Percentiles rank a stretch among this genome's conserved stretches.
Conservation (phyloP, 2,888 invertebrate genomes). For the Meganola albula region DNA sequence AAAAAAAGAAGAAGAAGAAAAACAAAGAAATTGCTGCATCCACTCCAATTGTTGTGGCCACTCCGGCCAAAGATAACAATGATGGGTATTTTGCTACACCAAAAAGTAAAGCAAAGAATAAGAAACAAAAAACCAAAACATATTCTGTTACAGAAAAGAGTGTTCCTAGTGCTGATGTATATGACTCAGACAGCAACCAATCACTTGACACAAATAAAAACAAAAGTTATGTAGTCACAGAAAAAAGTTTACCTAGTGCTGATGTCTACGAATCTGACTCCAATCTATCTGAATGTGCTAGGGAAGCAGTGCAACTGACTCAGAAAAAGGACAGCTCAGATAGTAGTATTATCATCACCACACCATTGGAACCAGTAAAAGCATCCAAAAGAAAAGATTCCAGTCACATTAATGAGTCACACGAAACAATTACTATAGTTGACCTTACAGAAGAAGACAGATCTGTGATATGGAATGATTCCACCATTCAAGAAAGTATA, state of each 20-base stretch:
- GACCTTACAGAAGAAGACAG: constrained; percentile 49
- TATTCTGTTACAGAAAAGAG: constrained; percentile 55
- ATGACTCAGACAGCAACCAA: constrained; percentile 78
- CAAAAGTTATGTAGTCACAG: constrained; percentile 50
- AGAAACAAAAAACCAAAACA: constrained; percentile 55
- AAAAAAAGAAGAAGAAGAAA: constrained; percentile 64
- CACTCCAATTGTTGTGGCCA: constrained; percentile 36
- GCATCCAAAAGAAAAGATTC: constrained; percentile 20
- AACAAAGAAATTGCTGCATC: constrained; percentile 51
- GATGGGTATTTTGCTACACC: constrained; percentile 69
- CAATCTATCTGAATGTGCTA: constrained; percentile 44
- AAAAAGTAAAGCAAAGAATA: constrained; percentile 66
- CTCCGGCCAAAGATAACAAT: constrained; percentile 26
- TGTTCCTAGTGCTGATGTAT: constrained; percentile 69
- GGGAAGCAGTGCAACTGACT: constrained; percentile 23
- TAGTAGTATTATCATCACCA: constrained; percentile 26
- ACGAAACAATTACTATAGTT: constrained; percentile 33
- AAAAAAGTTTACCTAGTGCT: constrained; percentile 55
- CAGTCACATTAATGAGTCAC: constrained; percentile 12
- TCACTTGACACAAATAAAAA: constrained; percentile 46
- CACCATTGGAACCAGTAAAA: constrained; percentile 16
- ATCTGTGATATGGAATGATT: constrained; percentile 27
- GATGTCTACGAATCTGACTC: constrained; percentile 79
- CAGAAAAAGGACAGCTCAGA: constrained; percentile 33
- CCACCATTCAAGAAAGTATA: constrained; percentile 52